Conservation (phyloP, 2,888 invertebrate species). For the Athripsodes cinereus region DNA sequence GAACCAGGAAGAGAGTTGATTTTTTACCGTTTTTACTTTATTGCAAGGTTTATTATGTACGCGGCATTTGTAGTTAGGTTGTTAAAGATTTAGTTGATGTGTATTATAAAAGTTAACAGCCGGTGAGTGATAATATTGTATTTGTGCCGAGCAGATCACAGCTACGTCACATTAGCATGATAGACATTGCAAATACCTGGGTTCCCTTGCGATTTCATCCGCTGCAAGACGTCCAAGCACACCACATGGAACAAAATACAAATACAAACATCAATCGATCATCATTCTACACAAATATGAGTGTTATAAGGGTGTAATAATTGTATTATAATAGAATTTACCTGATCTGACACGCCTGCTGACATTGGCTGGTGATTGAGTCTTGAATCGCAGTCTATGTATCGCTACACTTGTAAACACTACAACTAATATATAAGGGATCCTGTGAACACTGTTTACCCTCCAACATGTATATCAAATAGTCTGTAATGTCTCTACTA, state of each 20-base stretch:
- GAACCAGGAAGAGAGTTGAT: too few species aligned
- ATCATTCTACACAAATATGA: not conserved
- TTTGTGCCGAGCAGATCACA: not conserved
- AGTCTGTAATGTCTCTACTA: slow-evolving; percentile 39
- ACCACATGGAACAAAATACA: slow-evolving; percentile 47
- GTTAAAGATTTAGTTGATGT: too few species aligned
- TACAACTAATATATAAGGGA: slow-evolving; percentile 45
- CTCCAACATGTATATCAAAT: slow-evolving; percentile 38
- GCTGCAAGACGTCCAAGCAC: slow-evolving; percentile 54
- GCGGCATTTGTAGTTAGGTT: too few species aligned
- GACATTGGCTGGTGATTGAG: slow-evolving; percentile 64
- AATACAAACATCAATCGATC: slow-evolving; percentile 25
- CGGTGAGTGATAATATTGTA: not conserved
- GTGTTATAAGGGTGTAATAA: not conserved
- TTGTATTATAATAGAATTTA: slow-evolving; percentile 38
- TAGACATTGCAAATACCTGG: slow-evolving; percentile 52
- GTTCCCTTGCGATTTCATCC: slow-evolving; percentile 84
- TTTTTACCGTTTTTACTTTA: too few species aligned
- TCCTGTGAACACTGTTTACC: slow-evolving; percentile 44
- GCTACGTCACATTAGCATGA: slow-evolving; percentile 18
- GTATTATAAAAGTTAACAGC: not conserved
- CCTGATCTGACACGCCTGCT: slow-evolving; percentile 89
- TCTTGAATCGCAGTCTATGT: slow-evolving; percentile 48
- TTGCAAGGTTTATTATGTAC: too few species aligned
- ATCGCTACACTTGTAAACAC: slow-evolving; percentile 47